phyloP scores from a whole-genome alignment of 2,888 invertebrate genomes.

The Agrotis clavis region DNA sequence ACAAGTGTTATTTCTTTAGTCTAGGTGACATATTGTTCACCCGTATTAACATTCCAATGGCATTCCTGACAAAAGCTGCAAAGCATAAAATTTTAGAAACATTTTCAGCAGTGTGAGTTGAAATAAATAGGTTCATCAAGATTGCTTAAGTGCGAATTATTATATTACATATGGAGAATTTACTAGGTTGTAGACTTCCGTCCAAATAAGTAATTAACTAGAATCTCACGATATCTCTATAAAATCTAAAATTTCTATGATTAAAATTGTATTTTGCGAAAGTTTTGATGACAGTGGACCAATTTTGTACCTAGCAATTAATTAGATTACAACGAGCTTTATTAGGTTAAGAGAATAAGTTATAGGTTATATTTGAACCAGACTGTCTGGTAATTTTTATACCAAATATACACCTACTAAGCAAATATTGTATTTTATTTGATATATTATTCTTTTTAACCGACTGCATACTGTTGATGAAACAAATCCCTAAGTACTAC shows the following conservation, averaged over 20 bases:
- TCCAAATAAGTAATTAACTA: slow-evolving; percentile 50
- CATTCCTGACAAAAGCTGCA: slow-evolving; percentile 47
- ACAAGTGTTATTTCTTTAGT: slow-evolving; percentile 16
- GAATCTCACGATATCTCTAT: slow-evolving; percentile 49
- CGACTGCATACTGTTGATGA: too few species aligned
- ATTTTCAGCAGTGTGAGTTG: slow-evolving; percentile 17
- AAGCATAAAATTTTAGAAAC: slow-evolving; percentile 32
- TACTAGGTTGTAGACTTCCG: slow-evolving; percentile 40
- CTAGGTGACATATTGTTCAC: not conserved
- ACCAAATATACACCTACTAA: slow-evolving; percentile 87
- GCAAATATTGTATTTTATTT: slow-evolving; percentile 57
- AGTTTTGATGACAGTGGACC: slow-evolving; percentile 61
- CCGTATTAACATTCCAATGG: slow-evolving; percentile 50
- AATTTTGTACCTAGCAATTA: slow-evolving; percentile 69
- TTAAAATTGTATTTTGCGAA: slow-evolving; percentile 17
- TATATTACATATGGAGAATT: slow-evolving; percentile 27
- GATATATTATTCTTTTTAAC: not conserved
- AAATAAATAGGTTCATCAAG: slow-evolving; percentile 7
- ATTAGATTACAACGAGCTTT: slow-evolving; percentile 82
- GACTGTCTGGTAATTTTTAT: slow-evolving; percentile 84
- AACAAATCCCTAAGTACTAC: too few species aligned
- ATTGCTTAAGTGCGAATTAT: slow-evolving; percentile 18
- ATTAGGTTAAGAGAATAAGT: slow-evolving; percentile 80
- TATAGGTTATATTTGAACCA: slow-evolving; percentile 80
- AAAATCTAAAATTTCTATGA: slow-evolving; percentile 14